Conservation (phyloP, 2,113 vertebrate species). For the Ophiodon elongatus region DNA sequence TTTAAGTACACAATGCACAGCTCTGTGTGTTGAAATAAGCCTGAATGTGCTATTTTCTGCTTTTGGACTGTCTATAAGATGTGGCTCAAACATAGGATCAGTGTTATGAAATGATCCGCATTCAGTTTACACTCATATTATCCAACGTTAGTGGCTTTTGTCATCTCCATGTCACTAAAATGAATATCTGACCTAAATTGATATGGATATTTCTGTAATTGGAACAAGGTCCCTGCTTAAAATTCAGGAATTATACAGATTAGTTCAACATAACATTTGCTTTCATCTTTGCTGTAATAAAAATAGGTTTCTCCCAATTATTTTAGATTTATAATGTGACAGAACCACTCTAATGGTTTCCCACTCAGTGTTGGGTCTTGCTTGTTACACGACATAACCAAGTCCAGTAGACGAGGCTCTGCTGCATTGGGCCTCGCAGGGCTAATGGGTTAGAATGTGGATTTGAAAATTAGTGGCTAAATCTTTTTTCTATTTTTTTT, state of each 20-base stretch:
- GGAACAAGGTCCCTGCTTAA: slow-evolving; percentile 11
- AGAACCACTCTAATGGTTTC: slow-evolving; percentile 48
- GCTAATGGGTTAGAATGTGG: slow-evolving; percentile 28
- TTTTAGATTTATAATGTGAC: slow-evolving; percentile 48
- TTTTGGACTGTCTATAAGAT: neutral
- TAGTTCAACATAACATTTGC: slow-evolving; percentile 19
- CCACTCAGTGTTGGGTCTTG: slow-evolving; percentile 14
- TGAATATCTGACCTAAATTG: slow-evolving; percentile 47
- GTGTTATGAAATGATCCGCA: slow-evolving; percentile 23
- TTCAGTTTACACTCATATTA: slow-evolving; percentile 9
- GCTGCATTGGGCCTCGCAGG: slow-evolving; percentile 1
- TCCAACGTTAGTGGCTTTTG: slow-evolving; percentile 17
- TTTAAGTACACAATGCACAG: too few relatives aligned
- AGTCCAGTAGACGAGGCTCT: neutral
- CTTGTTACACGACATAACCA: neutral
- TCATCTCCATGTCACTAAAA: slow-evolving; percentile 21
- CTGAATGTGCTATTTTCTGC: neutral
- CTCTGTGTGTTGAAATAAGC: slow-evolving; percentile 16
- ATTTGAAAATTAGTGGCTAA: too few relatives aligned
- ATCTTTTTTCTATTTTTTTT: neutral
- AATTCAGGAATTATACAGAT: slow-evolving; percentile 37
- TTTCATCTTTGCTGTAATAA: neutral
- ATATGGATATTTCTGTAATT: slow-evolving; percentile 57
- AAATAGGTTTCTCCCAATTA: neutral
- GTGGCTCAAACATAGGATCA: neutral